Conservation (phyloP, 2,888 invertebrate genomes). For the Odiellus spinosus region DNA sequence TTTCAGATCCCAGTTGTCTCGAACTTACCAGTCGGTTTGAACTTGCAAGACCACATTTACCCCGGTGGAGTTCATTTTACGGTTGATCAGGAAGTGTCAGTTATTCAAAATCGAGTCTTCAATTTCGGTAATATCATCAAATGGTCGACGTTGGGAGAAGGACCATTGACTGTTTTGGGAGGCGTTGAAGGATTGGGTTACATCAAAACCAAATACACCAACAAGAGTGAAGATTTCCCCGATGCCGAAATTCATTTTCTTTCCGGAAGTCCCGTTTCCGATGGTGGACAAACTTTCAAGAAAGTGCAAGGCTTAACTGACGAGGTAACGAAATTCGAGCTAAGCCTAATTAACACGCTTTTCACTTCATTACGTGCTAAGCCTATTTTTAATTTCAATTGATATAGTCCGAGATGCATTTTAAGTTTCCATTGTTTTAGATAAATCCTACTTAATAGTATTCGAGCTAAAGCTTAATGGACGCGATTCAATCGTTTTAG, state of each 20-base stretch:
- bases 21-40: conserved; percentile 65
- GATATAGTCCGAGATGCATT: no score
- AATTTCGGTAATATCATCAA: conserved; percentile 18
- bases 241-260: conserved; percentile 77
- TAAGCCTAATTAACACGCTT: no score
- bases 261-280: conserved; percentile 66
- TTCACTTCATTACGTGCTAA: no score
- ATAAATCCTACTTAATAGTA: no score
- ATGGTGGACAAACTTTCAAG: conserved; percentile 45
- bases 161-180: conserved; percentile 61
- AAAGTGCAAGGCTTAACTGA: conserved; percentile 64
- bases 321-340: conserved; percentile 20
- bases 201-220: conserved; percentile 65
- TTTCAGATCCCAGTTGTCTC: conserved; percentile 53
- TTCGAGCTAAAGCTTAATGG: no score
- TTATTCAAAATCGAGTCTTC: conserved; percentile 21
- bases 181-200: conserved; percentile 77
- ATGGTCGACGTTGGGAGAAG: conserved; percentile 5
- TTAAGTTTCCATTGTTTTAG: no score
- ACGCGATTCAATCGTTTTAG: no score
- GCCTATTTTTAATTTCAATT: no score
- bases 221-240: conserved; percentile 55
- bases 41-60: conserved; percentile 77
- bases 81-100: conserved; percentile 48
- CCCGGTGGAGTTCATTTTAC: conserved; percentile 68